A percentile compares a stretch with the other conserved stretches of the same genome.
These are phyloP conservation scores for Girardia tigrina DNA, from an alignment of 2,888 invertebrate genomes.

Conservation along the genomic window DNA sequence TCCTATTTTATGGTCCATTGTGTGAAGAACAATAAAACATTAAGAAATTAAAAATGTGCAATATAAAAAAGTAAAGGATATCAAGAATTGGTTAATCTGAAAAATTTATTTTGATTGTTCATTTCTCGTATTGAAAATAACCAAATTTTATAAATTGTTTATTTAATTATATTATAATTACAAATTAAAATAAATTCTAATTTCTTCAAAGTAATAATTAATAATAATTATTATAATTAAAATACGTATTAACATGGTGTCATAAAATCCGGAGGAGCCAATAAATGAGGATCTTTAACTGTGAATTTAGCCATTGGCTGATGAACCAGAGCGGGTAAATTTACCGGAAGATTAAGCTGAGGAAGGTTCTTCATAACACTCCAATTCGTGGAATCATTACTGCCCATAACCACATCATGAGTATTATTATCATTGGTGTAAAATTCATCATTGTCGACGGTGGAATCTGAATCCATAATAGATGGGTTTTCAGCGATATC, in stretches of 20 bases:
- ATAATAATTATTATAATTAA: background rate
- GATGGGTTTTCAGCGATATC: background rate
- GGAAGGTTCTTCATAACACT: slow-evolving; percentile 24
- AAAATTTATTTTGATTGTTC: no score
- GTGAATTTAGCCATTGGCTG: slow-evolving; percentile 57
- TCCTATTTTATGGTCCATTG: no score
- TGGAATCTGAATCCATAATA: background rate
- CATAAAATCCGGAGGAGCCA: slow-evolving; percentile 64
- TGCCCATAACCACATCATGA: background rate
- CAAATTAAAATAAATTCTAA: background rate
- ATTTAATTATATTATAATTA: no score
- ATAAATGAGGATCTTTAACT: slow-evolving; percentile 76
- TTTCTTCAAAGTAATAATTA: background rate
- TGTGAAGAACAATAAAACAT: no score
- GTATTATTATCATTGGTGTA: background rate
- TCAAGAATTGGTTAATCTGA: no score
- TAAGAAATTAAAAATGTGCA: no score
- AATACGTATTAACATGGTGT: background rate
- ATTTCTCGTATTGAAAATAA: no score
- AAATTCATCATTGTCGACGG: background rate
- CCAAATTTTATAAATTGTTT: no score
- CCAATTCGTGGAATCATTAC: background rate
- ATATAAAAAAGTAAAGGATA: no score
- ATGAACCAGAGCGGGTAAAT: slow-evolving; percentile 24
- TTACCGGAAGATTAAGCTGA: slow-evolving; percentile 33